phyloP scores from a whole-genome alignment of 2,113 vertebrate genomes.

The Megaceryle maxima region DNA sequence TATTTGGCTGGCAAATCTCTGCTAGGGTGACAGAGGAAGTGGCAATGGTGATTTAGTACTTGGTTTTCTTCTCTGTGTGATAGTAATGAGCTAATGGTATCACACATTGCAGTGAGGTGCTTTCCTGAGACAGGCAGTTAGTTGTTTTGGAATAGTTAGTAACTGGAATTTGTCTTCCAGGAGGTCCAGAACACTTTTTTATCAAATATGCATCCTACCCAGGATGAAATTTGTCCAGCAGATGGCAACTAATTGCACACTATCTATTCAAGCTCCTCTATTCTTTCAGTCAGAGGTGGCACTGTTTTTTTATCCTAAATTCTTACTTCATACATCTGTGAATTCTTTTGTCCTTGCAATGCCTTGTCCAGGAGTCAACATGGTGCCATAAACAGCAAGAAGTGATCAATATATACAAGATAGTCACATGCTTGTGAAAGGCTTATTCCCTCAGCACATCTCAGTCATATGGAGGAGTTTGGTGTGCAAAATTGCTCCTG shows the following conservation, averaged over 20 bases:
- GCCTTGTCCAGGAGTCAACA: neutral
- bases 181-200: neutral
- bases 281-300: neutral
- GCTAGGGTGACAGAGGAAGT: neutral
- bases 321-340: neutral
- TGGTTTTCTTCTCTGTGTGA: neutral
- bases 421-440: neutral
- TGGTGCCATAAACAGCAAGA: neutral
- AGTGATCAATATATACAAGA: neutral
- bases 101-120: too few species aligned
- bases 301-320: neutral
- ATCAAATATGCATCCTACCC: neutral
- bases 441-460: neutral
- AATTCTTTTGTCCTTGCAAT: neutral
- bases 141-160: neutral
- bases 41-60: neutral
- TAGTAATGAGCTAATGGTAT: neutral
- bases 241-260: neutral
- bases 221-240: neutral
- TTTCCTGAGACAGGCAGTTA: neutral
- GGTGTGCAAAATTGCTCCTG: fast-evolving
- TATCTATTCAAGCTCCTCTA: neutral
- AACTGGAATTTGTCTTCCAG: neutral
- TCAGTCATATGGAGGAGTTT: neutral
- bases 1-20: neutral